Base-by-base conservation (phyloP, 2,888 invertebrate genomes). In the Pristionchus arcanus region DNA sequence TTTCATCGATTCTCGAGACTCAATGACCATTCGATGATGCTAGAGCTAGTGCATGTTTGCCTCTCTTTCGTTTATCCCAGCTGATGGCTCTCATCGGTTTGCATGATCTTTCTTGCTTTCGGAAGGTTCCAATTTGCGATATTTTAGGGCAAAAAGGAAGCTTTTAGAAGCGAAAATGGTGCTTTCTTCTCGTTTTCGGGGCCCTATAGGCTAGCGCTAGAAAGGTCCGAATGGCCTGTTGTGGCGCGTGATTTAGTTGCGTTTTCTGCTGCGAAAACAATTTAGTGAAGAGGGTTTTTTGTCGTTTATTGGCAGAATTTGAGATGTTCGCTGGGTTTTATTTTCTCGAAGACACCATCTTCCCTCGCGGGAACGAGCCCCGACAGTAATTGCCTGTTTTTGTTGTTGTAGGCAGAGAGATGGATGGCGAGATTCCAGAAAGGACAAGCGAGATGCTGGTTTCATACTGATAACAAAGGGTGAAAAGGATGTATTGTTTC, bases 361-460 rank as follows among this genome's bases (percentile, higher is more conserved):
- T 53, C 49, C 9, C 49, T 53, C 53, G 37, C n/a, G n/a, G 4
- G 2, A 53, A 53, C 28, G 49, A 13, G 42, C n/a, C 53, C 81
- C 16, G 68, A 28, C 68, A 81, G 81, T 81, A 81, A 81, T 81
- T 81, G 81, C 25, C 28, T 53, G 81, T 81, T 81, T n/a, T 53
- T 81, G 81, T 81, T 42, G 37, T 63, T n/a, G 25, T 19, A 59
- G 59, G 59, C 21, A 59, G 59, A 59, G 31, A 49, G 63, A 34
- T 9, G 74, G n/a, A 19, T 28, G 28, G 28, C n/a, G 68, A 71
- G 81, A 49, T 42, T 42, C 21, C 15, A 9, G 49, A 81, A 49
- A 42, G 19, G 7, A 21, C 19, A 16, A 9, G 81, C 15, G 81
- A 25, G 49, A 81, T 81, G 42, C 28, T 16, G 42, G 81, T 81